Conservation (phyloP, 2,113 vertebrate genomes). For the Thamnophis sirtalis region DNA sequence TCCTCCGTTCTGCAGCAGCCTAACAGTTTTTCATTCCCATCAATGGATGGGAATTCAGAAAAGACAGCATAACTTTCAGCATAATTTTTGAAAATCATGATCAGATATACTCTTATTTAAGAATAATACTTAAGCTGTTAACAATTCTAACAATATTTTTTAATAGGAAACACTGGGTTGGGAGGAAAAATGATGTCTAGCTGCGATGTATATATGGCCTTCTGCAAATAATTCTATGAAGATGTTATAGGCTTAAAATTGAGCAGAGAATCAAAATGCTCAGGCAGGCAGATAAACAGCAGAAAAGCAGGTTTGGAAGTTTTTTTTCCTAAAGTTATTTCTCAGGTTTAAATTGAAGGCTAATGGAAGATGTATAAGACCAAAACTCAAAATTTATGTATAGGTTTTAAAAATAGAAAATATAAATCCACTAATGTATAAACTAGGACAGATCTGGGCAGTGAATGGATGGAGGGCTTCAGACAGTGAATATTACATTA, state of each 20-base stretch:
- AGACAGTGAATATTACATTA: background rate
- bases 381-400: background rate
- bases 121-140: background rate
- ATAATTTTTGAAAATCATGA: background rate
- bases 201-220: background rate
- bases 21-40: background rate
- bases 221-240: background rate
- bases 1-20: background rate
- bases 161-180: background rate
- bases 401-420: background rate
- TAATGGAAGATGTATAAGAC: constrained; percentile 5
- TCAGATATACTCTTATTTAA: background rate
- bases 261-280: background rate
- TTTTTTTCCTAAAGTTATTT: background rate
- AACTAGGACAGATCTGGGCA: background rate
- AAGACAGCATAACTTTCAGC: background rate
- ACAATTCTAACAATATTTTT: background rate
- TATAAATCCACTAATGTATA: background rate
- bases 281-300: constrained; percentile 1
- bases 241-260: background rate
- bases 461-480: background rate
- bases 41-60: background rate
- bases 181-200: background rate
- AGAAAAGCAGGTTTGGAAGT: background rate
- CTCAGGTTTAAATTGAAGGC: background rate